A percentile compares a stretch with the other conserved stretches of the same genome.
Conservation (phyloP, 2,113 vertebrate genomes). For the Cathartes aura region DNA sequence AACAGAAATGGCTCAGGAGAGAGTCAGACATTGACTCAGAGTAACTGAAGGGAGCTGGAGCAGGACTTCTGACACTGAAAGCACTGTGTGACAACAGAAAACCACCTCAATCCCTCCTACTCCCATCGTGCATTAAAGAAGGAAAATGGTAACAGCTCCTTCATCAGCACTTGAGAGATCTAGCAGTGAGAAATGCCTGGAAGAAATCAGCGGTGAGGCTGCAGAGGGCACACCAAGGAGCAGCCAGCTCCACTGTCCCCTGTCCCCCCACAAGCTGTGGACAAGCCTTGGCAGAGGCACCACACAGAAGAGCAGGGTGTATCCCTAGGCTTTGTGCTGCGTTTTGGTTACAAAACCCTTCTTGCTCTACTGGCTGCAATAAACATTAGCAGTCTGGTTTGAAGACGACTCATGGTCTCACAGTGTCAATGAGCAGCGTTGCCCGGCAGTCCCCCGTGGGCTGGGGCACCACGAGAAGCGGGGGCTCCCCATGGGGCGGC, state of each 20-base stretch:
- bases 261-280: background rate
- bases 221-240: background rate
- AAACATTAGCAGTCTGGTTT: background rate
- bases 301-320: background rate
- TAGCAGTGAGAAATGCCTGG: background rate
- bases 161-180: background rate
- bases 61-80: background rate
- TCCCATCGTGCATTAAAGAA: background rate
- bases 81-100: background rate
- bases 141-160: background rate
- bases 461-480: accelerated
- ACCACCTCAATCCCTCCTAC: background rate
- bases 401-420: background rate
- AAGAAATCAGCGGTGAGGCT: background rate
- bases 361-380: background rate
- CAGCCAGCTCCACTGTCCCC: background rate
- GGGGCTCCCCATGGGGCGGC: accelerated
- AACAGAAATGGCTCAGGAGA: background rate
- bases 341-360: background rate
- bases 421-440: background rate
- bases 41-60: background rate
- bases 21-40: slow-evolving; percentile 24
- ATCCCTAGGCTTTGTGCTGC: background rate
- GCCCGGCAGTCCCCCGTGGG: accelerated
- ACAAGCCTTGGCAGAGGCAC: background rate